Evolutionary conservation across 2,888 invertebrate species (phyloP), one percentile per base, ranked within the genome.

Genomic region (Chromoteleia sp.): DNA sequence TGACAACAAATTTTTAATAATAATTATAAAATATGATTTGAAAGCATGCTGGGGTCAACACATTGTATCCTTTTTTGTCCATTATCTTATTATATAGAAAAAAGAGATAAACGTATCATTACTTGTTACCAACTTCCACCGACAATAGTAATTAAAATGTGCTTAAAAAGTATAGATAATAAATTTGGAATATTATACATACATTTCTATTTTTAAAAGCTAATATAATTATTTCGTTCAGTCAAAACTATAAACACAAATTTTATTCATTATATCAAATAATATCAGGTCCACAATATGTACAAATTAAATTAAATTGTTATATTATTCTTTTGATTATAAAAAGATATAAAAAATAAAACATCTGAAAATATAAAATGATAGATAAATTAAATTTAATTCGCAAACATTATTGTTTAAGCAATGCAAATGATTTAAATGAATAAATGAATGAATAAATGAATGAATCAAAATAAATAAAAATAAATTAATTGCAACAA

Each of bases 31-130:
- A 25, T 15, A 50, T 25, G 12, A 6, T 29, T 8, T 25, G n/a
- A 30, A 30, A 52, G 30, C 15, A 8, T 30, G 30, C 30, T 30
- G 7, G 19, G 56, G 56, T 56, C 36, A 56, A 36, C 6, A 15
- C 25, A 5, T 36, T 5, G 4, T 19, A n/a, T 56, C 56, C 36
- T 56, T 56, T 54, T 56, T 36, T 30, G 15, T 30, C 19, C n/a
- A 33, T 36, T 56, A 56, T 56, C 56, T 56, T 56, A 56, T 56
- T 36, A 19, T 8, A 36, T 15, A 12, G 19, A 54, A 54, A 54
- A 54, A 29, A 50, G 10, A 54, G 15, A 54, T 54, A 54, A 54
- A 29, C 8, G 17, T 10, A 54, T 54, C 6, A 50, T 0, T 25
- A 50, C 52, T 50, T 25, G 25, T 15, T 30, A 30, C 33, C 8